These are phyloP conservation scores for Accipiter cooperii DNA, from an alignment of 2,113 vertebrate genomes.

Conservation along the genomic window DNA sequence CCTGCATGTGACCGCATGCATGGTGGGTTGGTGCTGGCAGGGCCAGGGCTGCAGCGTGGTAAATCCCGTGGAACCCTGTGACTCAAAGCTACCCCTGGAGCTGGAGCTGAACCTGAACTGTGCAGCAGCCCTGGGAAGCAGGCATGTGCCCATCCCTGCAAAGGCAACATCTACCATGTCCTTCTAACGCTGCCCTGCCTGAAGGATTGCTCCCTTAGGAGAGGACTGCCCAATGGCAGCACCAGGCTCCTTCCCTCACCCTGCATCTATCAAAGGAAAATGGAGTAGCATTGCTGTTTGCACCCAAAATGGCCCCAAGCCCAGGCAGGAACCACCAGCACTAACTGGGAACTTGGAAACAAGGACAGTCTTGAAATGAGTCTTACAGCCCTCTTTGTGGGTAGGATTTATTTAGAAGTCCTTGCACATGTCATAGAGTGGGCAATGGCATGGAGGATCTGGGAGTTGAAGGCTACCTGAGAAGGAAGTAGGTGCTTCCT, in stretches of 20 bases:
- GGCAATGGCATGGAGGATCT: not conserved
- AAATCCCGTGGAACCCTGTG: not conserved
- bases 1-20: rapidly evolving
- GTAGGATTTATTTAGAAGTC: not conserved
- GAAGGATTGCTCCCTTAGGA: not conserved
- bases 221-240: not conserved
- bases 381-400: not conserved
- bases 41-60: not conserved
- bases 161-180: rapidly evolving
- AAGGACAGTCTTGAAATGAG: not conserved
- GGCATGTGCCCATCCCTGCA: not conserved
- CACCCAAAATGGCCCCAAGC: not conserved
- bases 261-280: not conserved
- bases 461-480: not conserved
- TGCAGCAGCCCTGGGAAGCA: not conserved
- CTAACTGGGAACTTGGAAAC: not conserved
- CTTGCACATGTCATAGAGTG: not conserved
- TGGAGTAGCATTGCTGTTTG: not conserved
- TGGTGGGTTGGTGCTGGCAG: not conserved
- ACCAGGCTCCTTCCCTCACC: not conserved
- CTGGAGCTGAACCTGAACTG: not conserved
- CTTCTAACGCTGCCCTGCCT: not conserved
- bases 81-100: not conserved
- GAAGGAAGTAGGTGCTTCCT: not conserved
- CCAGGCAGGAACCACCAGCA: not conserved